Percentiles rank a stretch among this genome's conserved stretches.
phyloP scores from a whole-genome alignment of 1,140 invertebrate species.

The Macrosteles quadrilineatus region DNA sequence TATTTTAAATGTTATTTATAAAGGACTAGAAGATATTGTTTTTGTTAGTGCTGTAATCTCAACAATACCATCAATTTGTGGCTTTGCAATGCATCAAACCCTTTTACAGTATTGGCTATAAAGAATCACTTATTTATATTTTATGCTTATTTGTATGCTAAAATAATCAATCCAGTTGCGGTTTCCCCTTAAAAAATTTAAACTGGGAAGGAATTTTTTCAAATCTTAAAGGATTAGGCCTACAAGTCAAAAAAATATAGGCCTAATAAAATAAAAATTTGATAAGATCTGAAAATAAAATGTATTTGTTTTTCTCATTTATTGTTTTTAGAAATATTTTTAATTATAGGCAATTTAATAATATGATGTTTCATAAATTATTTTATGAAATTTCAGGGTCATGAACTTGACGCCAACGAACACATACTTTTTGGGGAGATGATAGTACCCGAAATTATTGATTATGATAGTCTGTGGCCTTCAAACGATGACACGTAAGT shows the following conservation, averaged over 20 bases:
- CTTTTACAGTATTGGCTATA: no score
- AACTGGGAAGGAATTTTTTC: not conserved
- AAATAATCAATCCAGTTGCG: no score
- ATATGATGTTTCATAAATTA: not conserved
- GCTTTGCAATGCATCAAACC: no score
- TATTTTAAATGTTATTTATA: no score
- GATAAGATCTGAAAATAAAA: not conserved
- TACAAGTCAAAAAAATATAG: not conserved
- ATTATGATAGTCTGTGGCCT: not conserved
- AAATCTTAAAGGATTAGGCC: not conserved
- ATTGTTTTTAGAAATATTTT: not conserved
- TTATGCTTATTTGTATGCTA: no score
- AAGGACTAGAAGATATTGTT: no score
- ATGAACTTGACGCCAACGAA: not conserved
- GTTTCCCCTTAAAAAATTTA: no score
- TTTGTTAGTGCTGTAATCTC: no score
- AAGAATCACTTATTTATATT: no score
- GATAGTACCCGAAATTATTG: not conserved
- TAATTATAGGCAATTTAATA: not conserved
- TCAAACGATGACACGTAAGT: not conserved
- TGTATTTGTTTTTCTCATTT: not conserved
- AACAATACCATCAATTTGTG: no score
- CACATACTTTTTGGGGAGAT: not conserved
- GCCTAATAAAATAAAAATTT: no score
- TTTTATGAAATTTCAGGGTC: not conserved